A percentile compares a stretch with the other conserved stretches of the same genome.
phyloP scores from a whole-genome alignment of 2,113 vertebrate species.

The Nothocercus nigrocapillus region DNA sequence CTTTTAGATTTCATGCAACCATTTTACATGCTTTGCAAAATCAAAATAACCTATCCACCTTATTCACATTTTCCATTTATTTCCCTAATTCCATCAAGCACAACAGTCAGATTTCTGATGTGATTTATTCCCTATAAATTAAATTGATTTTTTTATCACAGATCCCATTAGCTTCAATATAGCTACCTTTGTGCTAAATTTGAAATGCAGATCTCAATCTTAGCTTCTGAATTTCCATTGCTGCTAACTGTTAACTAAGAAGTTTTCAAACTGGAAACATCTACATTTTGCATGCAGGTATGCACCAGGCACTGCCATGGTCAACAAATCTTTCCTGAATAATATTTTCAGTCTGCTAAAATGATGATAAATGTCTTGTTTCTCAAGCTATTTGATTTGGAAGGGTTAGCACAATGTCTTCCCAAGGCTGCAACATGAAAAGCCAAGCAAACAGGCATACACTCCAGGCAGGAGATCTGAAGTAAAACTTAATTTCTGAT shows the following conservation, averaged over 20 bases:
- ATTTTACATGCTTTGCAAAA: conserved; percentile 14
- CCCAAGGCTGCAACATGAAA: neutral
- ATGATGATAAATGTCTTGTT: neutral
- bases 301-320: neutral
- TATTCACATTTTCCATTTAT: conserved; percentile 19
- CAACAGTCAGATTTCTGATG: neutral
- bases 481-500: neutral
- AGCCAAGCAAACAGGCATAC: neutral
- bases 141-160: neutral
- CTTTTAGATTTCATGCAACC: neutral
- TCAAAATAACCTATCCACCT: conserved; percentile 15
- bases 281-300: neutral
- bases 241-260: neutral
- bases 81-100: conserved; percentile 21
- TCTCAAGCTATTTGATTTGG: neutral
- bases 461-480: fast-evolving
- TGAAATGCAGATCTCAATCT: neutral
- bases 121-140: conserved; percentile 40
- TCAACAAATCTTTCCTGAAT: neutral
- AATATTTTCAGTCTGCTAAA: neutral
- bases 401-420: neutral
- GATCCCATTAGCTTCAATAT: neutral
- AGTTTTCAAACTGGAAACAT: neutral
- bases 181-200: neutral
- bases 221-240: neutral